phyloP scores from a whole-genome alignment of 2,888 invertebrate genomes.

The Frankliniella intonsa region DNA sequence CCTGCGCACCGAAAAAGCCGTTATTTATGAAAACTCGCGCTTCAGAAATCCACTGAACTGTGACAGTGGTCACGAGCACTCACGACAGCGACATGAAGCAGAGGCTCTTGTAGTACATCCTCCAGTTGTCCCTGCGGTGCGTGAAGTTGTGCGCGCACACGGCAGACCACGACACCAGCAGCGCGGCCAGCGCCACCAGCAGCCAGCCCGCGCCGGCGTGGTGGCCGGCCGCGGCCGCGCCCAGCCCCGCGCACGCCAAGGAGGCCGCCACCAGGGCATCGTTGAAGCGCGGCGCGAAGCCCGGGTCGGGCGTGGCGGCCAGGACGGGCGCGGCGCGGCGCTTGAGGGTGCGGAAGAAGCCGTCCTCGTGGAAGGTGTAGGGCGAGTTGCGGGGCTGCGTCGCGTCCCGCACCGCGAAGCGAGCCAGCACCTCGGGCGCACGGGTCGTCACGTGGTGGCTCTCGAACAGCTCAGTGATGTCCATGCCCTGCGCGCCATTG shows the following conservation, averaged over 20 bases:
- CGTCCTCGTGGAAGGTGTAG: slow-evolving; percentile 66
- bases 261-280: slow-evolving; percentile 47
- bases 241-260: slow-evolving; percentile 43
- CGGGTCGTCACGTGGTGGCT: slow-evolving; percentile 58
- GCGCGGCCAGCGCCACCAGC: slow-evolving; percentile 48
- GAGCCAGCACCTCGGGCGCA: slow-evolving; percentile 57
- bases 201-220: slow-evolving; percentile 43
- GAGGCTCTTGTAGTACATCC: slow-evolving; percentile 73
- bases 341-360: slow-evolving; percentile 69
- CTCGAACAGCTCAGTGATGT: slow-evolving; percentile 77
- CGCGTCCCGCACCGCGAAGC: slow-evolving; percentile 63
- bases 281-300: slow-evolving; percentile 28
- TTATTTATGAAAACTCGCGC: too few relatives aligned
- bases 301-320: slow-evolving; percentile 37
- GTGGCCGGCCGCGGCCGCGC: slow-evolving; percentile 37
- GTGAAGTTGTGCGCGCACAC: slow-evolving; percentile 71
- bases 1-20: slow-evolving; percentile 44
- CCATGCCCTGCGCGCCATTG: slow-evolving; percentile 59
- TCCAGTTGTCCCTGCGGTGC: slow-evolving; percentile 69
- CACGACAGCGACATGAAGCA: slow-evolving; percentile 61
- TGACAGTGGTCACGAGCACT: slow-evolving; percentile 35
- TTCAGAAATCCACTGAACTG: too few relatives aligned
- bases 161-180: slow-evolving; percentile 55
- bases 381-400: slow-evolving; percentile 61
- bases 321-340: slow-evolving; percentile 38